Conservation (phyloP, 2,113 vertebrate genomes). For the Mesocricetus auratus region DNA sequence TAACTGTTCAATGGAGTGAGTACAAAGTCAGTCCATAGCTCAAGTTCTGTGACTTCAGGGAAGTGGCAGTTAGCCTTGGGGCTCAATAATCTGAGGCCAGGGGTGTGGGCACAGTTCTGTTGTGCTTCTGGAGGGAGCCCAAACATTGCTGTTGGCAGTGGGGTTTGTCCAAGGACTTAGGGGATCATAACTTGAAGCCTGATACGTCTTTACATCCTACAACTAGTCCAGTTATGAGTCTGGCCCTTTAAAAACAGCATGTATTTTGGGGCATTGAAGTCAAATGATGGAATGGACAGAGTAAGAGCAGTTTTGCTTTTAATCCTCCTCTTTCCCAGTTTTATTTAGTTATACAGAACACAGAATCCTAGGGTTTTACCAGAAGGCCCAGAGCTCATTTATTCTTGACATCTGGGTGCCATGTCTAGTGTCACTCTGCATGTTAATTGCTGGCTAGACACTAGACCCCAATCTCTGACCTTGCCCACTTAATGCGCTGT, state of each 20-base stretch:
- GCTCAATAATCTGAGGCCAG: neutral
- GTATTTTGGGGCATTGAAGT: neutral
- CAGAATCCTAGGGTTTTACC: neutral
- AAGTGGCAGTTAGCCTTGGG: neutral
- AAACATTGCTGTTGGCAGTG: neutral
- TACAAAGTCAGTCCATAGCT: neutral
- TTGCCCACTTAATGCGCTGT: neutral
- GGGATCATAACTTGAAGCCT: neutral
- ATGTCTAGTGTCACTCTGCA: neutral
- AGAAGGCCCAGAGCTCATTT: neutral
- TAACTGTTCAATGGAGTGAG: neutral
- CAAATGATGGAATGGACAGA: neutral
- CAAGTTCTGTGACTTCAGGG: neutral
- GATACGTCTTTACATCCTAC: neutral
- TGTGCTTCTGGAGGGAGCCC: neutral
- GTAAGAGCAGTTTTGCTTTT: neutral
- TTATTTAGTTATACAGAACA: neutral
- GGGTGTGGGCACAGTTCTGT: neutral
- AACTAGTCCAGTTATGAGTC: neutral
- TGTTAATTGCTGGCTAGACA: neutral
- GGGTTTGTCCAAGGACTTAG: neutral
- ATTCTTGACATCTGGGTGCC: neutral
- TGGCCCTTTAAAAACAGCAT: neutral
- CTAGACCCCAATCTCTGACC: neutral
- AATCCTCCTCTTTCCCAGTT: slow-evolving; percentile 10